Base-by-base conservation (phyloP, 2,113 vertebrate genomes). In the Climacteris rufus region DNA sequence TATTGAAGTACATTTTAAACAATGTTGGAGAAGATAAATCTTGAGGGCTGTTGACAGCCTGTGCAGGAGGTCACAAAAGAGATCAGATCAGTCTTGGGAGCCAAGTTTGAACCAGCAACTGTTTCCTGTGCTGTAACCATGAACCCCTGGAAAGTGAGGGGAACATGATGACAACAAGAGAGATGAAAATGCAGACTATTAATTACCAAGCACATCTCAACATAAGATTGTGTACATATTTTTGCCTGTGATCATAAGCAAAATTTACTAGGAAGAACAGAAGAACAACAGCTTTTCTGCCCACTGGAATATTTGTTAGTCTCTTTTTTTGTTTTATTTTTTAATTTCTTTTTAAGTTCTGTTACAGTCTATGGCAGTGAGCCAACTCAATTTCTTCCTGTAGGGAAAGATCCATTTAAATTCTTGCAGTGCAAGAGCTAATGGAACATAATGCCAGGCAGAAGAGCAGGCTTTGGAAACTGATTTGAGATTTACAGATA, bases 61-160 rank as follows among this genome's bases (percentile, higher is more conserved):
- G 44, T 59, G 74, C 81, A 84, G 80, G 68, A 94, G 89, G 83
- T 95, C 93, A 93, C 65, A 68, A 37, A 83, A 87, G 89, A 87
- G 57, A 94, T 68, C 69, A 91, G 81, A 96, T 82, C 81, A 91
- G 71, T 33, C 42, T 53, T 31, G 9, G 49, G 28, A 91, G 89
- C 40, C 65, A 79, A 61, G 78, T 85, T 49, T 65, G 83, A 94
- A 74, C 31, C 57, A 94, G 35, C 69, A 94, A 87, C 21, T 84
- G 65, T 84, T 89, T 92, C 79, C 95, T 78, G 56, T 71, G 77
- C 83, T 87, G 10, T 49, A 97, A 93, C 18, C 49, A 82, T 14
- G 77, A 92, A 82, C 66, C 89, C 77, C 91, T 85, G 89, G 83
- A 89, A 91, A 76, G 89, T 0, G 12, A 87, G 70, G 57, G 65